phyloP scores from a whole-genome alignment of 2,113 vertebrate species.

The Nasalis larvatus region DNA sequence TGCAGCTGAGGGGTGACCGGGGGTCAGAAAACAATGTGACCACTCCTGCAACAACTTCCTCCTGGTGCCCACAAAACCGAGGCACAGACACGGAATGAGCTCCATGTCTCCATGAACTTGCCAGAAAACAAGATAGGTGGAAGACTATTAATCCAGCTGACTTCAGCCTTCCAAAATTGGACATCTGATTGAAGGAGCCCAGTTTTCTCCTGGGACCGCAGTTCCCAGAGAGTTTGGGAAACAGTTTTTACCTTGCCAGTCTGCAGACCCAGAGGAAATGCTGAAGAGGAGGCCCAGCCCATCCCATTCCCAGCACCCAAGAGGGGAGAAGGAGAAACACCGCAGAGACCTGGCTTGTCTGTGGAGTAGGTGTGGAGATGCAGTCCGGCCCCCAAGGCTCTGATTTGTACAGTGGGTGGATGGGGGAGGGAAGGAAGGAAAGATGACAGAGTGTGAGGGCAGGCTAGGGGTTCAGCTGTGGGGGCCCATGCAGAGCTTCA shows the following conservation, averaged over 20 bases:
- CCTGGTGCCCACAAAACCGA: background rate
- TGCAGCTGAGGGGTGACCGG: background rate
- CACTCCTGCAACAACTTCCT: background rate
- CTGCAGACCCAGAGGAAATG: background rate
- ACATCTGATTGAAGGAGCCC: background rate
- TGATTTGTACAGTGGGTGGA: background rate
- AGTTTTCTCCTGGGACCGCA: background rate
- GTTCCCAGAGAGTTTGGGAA: background rate
- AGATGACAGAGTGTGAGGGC: background rate
- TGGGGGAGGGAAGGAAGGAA: no score
- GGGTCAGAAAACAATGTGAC: background rate
- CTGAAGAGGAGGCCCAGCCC: background rate
- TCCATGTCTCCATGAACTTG: background rate
- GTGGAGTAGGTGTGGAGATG: no score
- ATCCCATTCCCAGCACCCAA: rapidly evolving
- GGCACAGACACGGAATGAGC: rapidly evolving
- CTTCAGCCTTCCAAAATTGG: background rate
- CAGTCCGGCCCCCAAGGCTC: background rate
- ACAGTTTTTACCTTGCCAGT: background rate
- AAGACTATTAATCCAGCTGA: background rate
- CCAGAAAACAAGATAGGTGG: background rate
- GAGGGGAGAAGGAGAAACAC: background rate
- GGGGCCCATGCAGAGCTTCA: background rate
- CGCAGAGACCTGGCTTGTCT: background rate
- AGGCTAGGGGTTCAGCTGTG: background rate